Evolutionary conservation across 23 tunicate genomes (phyloP), one percentile per base, ranked within the genome.

Genomic region (Ascidia mentula): DNA sequence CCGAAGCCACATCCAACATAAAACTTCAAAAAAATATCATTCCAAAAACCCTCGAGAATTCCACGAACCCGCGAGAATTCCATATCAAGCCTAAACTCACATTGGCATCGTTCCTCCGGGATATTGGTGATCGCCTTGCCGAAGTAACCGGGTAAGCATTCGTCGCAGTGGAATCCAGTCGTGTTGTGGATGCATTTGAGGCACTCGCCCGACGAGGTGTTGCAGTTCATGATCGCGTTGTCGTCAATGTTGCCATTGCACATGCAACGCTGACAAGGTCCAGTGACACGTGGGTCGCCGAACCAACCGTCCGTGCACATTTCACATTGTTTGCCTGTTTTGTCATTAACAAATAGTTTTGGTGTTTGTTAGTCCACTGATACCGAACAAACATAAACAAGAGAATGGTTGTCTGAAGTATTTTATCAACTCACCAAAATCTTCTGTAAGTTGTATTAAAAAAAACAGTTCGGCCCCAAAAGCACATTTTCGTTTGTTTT

Each of bases 171-270:
- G 18, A 73, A 72, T 7, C 99, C 99, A 15, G 95, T 87, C 0
- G 99, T 95, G 89, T 95, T 95, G 89, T 95, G 80, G 71, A 90
- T 86, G 76, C 99, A 95, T 73, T 95, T 95, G 34, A 89, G 82
- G 38, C 99, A 95, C 61, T 90, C 89, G 33, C 99, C 99, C 0
- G 99, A 91, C 22, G 80, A 65, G 32, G 84, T 71, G 75, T 95
- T 84, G 77, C 99, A 95, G 75, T 95, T 95, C 92, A 87, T 90
- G 77, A 90, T 60, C 4, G 89, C 92, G 86, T 89, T 90, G n/a
- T 73, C 83, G 45, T 95, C 99, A 70, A 90, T 88, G 73, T 95
- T 95, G 8, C 99, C 99, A 76, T 86, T 89, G 69, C 99, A 95
- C 76, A 74, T 79, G 79, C 99, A 95, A 32, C 86, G 76, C 61